These are phyloP conservation scores for Leptoteleia sp. DNA, from an alignment of 1,140 invertebrate species.

Conservation along the genomic window DNA sequence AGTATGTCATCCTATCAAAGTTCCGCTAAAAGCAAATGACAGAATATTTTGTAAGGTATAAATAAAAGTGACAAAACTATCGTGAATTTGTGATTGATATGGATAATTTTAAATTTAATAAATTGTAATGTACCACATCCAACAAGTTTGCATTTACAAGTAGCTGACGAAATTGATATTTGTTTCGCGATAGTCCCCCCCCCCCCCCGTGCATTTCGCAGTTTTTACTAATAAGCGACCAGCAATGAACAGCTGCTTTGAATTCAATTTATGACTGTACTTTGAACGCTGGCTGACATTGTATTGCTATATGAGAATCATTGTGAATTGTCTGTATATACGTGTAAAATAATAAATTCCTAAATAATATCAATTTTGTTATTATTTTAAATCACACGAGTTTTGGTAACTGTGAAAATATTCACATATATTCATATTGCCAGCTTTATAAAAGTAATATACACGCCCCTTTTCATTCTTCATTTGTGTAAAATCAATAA, in stretches of 20 bases:
- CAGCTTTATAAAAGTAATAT: too few relatives aligned
- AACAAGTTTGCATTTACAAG: slow-evolving; percentile 46
- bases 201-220: slow-evolving; percentile 46
- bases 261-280: slow-evolving; percentile 44
- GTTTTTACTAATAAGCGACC: slow-evolving; percentile 17
- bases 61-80: neutral
- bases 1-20: slow-evolving; percentile 14
- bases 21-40: slow-evolving; percentile 10
- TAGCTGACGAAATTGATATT: slow-evolving; percentile 38
- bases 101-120: neutral
- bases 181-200: slow-evolving; percentile 39
- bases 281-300: slow-evolving; percentile 36
- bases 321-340: slow-evolving; percentile 49
- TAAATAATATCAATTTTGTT: slow-evolving; percentile 13
- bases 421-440: too few relatives aligned
- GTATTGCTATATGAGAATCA: slow-evolving; percentile 41
- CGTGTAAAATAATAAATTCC: slow-evolving; percentile 47
- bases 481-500: too few relatives aligned
- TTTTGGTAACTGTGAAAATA: too few relatives aligned
- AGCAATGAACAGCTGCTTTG: slow-evolving; percentile 37
- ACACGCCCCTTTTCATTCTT: too few relatives aligned
- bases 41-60: slow-evolving; percentile 25
- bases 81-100: slow-evolving; percentile 6
- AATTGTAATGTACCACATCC: slow-evolving; percentile 5
- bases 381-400: too few relatives aligned